Evolutionary conservation across 2,888 invertebrate species (phyloP), one percentile per base, ranked within the genome.

Genomic region (Tetropium fuscum): DNA sequence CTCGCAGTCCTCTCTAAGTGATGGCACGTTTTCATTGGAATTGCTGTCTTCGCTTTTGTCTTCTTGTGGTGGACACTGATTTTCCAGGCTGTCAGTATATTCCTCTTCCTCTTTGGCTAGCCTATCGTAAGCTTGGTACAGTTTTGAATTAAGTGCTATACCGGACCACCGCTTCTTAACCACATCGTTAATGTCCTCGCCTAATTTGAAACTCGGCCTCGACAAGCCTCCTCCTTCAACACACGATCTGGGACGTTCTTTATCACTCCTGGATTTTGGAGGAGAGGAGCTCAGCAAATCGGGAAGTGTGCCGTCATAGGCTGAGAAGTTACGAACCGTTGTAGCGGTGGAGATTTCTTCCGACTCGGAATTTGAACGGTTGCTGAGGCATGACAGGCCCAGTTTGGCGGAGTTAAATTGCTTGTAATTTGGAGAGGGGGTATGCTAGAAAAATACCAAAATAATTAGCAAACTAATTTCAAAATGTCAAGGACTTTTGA

Each of bases 81-180:
- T 87, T 80, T 90, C 90, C 69, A 91, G 83, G 79, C 91, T 91
- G 81, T 92, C 91, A 5, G 90, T 88, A 76, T 91, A 91, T 69
- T 88, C 89, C 62, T 89, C 88, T 73, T 90, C 90, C 44, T 87
- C 87, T 60, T 86, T 85, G 53, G 86, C 86, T 20, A 91, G 82
- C 72, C 89, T 85, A 76, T 91, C 91, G 70, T 90, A 89, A 2
- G 89, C 90, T 73, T 90, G 88, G 80, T 89, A 89, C 70, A 91
- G 82, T 73, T 90, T 90, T 0, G 90, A 88, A 45, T 88, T 88
- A 65, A 89, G 81, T 62, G 90, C 88, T 32, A 90, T 87, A 27
- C 88, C 88, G 36, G 90, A 90, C 90, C 92, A 92, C 68, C 91
- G 84, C 74, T 90, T 89, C 70, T 87, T 89, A 19, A 80, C 74